Percentiles rank a stretch among this genome's conserved stretches.
Conservation (phyloP, 2,113 vertebrate genomes). For the Alethe castanea region DNA sequence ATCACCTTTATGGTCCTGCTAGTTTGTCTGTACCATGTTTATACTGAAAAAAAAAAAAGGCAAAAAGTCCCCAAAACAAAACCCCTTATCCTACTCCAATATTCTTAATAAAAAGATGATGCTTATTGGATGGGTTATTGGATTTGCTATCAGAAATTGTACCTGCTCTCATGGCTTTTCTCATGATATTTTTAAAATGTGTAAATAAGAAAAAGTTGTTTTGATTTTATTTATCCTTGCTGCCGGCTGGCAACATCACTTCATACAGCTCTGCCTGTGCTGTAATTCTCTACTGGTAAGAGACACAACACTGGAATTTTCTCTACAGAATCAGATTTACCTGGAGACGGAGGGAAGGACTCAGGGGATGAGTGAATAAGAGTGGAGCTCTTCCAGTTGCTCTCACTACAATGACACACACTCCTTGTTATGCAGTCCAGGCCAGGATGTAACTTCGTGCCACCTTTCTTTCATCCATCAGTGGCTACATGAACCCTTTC, state of each 20-base stretch:
- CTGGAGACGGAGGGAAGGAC: background rate
- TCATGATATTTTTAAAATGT: background rate
- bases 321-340: background rate
- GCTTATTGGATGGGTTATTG: background rate
- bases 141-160: background rate
- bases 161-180: background rate
- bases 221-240: background rate
- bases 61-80: rapidly evolving
- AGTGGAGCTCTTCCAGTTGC: rapidly evolving
- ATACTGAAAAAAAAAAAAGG: background rate
- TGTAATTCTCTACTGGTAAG: background rate
- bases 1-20: background rate
- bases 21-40: background rate
- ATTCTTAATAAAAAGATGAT: background rate
- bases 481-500: background rate
- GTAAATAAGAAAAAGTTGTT: background rate
- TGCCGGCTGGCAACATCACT: background rate
- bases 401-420: rapidly evolving
- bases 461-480: background rate
- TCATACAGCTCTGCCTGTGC: background rate
- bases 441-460: background rate
- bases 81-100: rapidly evolving
- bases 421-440: background rate
- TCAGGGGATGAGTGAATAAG: background rate
- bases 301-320: background rate